Conservation (phyloP, 2,888 invertebrate species). For the Rotaria sp. region DNA sequence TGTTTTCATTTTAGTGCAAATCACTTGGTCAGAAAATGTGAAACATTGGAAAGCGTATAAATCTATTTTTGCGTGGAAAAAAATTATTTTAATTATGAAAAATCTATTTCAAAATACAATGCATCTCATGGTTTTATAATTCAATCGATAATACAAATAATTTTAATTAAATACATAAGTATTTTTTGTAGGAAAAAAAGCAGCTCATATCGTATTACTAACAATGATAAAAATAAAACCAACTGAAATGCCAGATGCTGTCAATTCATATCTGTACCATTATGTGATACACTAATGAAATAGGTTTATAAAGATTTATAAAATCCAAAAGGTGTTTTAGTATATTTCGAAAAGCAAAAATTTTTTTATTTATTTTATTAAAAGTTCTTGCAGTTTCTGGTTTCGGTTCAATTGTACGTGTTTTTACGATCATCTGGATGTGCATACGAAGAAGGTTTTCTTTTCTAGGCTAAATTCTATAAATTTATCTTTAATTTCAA, state of each 20-base stretch:
- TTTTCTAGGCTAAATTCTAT: neutral
- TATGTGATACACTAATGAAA: constrained; percentile 87
- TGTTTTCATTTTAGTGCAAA: too few species aligned
- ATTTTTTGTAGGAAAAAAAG: neutral
- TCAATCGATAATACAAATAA: too few species aligned
- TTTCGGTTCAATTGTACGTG: constrained; percentile 42
- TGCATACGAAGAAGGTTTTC: neutral
- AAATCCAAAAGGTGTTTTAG: constrained; percentile 68
- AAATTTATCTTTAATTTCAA: constrained; percentile 58
- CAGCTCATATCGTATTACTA: constrained; percentile 6
- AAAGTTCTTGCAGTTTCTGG: constrained; percentile 33
- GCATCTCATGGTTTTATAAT: too few species aligned
- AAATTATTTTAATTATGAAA: too few species aligned
- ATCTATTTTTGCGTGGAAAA: too few species aligned
- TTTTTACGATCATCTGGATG: constrained; percentile 33
- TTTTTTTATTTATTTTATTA: neutral
- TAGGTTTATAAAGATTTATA: constrained; percentile 94
- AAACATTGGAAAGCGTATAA: too few species aligned
- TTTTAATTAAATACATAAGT: neutral
- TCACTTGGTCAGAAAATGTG: too few species aligned
- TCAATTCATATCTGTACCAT: constrained; percentile 70
- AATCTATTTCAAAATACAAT: too few species aligned
- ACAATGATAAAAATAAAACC: constrained; percentile 74
- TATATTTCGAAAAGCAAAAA: too few species aligned
- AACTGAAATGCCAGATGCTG: constrained; percentile 82